Percentiles rank a stretch among this genome's conserved stretches.
phyloP scores from a whole-genome alignment of 2,888 invertebrate genomes.

The Drosophila parthenogenetica region DNA sequence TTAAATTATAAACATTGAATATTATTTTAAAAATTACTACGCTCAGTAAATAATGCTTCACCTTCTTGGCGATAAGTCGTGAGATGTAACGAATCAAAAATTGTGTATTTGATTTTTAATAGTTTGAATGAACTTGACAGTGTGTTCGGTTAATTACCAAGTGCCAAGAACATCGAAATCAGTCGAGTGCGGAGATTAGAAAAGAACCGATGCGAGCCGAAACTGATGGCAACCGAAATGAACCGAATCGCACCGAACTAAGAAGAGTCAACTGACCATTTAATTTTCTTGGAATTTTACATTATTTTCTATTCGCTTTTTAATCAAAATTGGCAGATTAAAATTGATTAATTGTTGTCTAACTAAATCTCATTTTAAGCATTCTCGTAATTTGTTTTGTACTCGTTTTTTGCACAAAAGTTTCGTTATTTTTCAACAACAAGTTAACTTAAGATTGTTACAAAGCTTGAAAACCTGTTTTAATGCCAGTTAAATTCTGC shows the following conservation, averaged over 20 bases:
- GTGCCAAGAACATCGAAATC: constrained; percentile 63
- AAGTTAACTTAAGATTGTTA: neutral
- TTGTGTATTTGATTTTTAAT: constrained; percentile 52
- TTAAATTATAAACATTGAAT: constrained; percentile 3
- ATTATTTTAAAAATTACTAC: constrained; percentile 28
- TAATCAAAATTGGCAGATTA: neutral
- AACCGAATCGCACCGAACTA: constrained; percentile 1
- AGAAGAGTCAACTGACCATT: constrained; percentile 22
- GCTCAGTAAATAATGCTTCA: constrained; percentile 1
- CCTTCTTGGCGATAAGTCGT: constrained; percentile 47
- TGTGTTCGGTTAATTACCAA: constrained; percentile 57
- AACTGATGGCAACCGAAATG: neutral
- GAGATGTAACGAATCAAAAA: constrained; percentile 39
- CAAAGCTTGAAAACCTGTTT: neutral
- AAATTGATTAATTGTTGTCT: neutral
- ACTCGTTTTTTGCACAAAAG: neutral
- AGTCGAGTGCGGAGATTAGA: constrained; percentile 65
- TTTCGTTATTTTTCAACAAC: neutral
- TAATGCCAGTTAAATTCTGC: neutral
- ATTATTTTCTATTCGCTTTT: neutral
- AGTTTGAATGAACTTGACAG: constrained; percentile 65
- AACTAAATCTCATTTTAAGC: neutral
- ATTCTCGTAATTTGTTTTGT: neutral
- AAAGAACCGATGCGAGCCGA: constrained; percentile 28
- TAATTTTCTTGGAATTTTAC: neutral